Percentiles rank a stretch among this genome's conserved stretches.
Evolutionary conservation across 37 sponge, comb jelly and placozoan genomes (phyloP).

Genomic region (Hexactinellida sp.): DNA sequence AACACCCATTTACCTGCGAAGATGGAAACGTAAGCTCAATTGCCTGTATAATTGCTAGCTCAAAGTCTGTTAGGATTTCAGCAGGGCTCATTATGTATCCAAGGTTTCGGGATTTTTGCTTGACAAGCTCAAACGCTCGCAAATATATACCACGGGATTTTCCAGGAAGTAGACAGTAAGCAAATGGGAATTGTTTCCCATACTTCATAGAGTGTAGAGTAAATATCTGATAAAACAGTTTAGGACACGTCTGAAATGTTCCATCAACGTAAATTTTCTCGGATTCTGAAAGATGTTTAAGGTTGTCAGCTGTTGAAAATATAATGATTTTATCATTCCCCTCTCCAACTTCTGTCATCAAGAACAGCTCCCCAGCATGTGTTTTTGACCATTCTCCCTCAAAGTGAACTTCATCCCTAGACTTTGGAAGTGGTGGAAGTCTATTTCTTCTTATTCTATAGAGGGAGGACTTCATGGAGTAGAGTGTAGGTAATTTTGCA

Average conservation of each 20-base stretch:
- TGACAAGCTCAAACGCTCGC: constrained; percentile 19
- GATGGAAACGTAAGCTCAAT: constrained; percentile 5
- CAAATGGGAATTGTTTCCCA: constrained; percentile 16
- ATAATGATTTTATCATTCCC: constrained; percentile 5
- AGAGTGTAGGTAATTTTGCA: constrained; percentile 10
- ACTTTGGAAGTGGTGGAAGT: background rate
- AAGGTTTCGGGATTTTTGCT: background rate
- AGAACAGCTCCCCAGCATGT: background rate
- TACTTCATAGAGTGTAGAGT: background rate
- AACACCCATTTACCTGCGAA: background rate
- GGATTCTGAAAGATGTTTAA: background rate
- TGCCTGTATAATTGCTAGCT: constrained; percentile 13
- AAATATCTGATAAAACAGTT: constrained; percentile 19
- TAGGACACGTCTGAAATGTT: constrained; percentile 18
- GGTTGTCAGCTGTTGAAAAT: background rate
- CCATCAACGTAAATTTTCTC: constrained; percentile 18
- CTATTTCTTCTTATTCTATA: background rate
- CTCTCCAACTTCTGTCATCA: constrained; percentile 2
- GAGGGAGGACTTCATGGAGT: background rate
- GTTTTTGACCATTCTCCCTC: constrained; percentile 15
- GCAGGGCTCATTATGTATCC: background rate
- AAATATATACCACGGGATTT: background rate
- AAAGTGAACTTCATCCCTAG: constrained; percentile 15
- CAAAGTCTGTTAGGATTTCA: background rate
- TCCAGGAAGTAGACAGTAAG: background rate